phyloP scores from a whole-genome alignment of 2,888 invertebrate species.

The Atherix ibis region DNA sequence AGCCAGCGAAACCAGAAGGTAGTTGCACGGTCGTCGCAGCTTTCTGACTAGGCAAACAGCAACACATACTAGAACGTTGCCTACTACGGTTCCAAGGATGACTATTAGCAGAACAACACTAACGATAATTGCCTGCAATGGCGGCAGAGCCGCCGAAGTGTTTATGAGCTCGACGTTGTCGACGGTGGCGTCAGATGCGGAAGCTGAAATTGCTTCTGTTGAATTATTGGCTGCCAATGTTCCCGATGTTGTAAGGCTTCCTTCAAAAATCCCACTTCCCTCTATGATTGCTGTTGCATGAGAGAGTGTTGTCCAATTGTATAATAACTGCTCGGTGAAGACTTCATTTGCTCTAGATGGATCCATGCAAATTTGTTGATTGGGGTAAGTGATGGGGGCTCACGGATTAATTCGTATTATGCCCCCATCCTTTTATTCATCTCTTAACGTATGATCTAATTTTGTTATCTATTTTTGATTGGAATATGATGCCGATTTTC shows the following conservation, averaged over 20 bases:
- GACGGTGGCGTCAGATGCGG: too few relatives aligned
- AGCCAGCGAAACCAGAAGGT: conserved; percentile 84
- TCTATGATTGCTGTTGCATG: conserved; percentile 6
- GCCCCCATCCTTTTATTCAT: conserved; percentile 12
- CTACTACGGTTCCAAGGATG: conserved; percentile 65
- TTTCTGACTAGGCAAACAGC: conserved; percentile 91
- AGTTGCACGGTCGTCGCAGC: conserved; percentile 77
- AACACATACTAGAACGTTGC: conserved; percentile 86
- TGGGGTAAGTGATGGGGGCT: conserved; percentile 7
- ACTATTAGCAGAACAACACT: conserved; percentile 57
- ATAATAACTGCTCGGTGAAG: conserved; percentile 10
- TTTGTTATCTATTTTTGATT: too few relatives aligned
- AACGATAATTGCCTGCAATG: conserved; percentile 45
- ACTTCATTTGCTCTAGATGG: conserved; percentile 11
- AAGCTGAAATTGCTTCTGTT: conserved; percentile 5
- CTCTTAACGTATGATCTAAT: neutral
- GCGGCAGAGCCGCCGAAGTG: conserved; percentile 13
- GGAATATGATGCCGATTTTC: too few relatives aligned
- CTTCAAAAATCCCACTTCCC: conserved; percentile 8
- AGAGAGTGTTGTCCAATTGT: conserved; percentile 7
- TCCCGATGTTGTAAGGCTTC: conserved; percentile 5
- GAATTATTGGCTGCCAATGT: conserved; percentile 4
- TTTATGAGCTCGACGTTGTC: conserved; percentile 2
- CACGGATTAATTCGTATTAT: conserved; percentile 6
- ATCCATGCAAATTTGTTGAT: conserved; percentile 13